Percentiles rank a stretch among this genome's conserved stretches.
phyloP scores from a whole-genome alignment of 1,140 invertebrate genomes.

The Protaetia brevitarsis region DNA sequence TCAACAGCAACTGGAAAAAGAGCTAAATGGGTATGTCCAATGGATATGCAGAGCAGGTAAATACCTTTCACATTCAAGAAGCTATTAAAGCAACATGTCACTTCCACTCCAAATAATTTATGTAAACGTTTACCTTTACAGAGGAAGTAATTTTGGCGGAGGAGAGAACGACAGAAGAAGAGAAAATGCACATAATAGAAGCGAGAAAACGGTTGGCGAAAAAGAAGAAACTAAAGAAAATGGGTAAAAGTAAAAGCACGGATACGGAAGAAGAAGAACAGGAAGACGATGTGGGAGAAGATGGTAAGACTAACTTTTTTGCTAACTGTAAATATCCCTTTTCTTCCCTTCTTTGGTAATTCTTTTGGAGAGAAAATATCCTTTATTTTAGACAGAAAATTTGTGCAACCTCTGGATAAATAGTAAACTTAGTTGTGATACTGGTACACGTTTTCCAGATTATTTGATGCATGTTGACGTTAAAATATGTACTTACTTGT shows the following conservation, averaged over 20 bases:
- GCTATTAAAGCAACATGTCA: too few relatives aligned
- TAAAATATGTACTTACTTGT: not conserved
- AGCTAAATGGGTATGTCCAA: slow-evolving; percentile 99
- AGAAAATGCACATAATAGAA: slow-evolving; percentile 99
- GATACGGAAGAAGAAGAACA: slow-evolving; percentile 97
- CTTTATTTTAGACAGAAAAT: not conserved
- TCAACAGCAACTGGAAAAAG: slow-evolving; percentile 97
- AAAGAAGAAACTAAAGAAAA: slow-evolving; percentile 96
- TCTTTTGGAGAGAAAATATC: not conserved
- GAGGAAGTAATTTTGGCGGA: slow-evolving; percentile 99
- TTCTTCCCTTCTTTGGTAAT: not conserved
- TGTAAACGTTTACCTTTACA: too few relatives aligned
- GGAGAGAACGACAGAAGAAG: slow-evolving; percentile 98
- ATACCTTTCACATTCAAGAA: too few relatives aligned
- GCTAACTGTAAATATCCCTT: not conserved
- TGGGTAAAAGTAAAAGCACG: slow-evolving; percentile 94
- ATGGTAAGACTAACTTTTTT: slow-evolving; percentile 65
- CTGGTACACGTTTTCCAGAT: not conserved
- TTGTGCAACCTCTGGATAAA: not conserved
- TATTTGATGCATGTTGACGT: slow-evolving; percentile 4
- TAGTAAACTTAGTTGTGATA: slow-evolving; percentile 3
- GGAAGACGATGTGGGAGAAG: slow-evolving; percentile 84
- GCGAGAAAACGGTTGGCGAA: slow-evolving; percentile 91
- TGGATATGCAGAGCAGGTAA: slow-evolving; percentile 99
- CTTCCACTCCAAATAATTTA: too few relatives aligned